Conservation (phyloP, 2,113 vertebrate species). For the Mesembrinibis cayennensis region DNA sequence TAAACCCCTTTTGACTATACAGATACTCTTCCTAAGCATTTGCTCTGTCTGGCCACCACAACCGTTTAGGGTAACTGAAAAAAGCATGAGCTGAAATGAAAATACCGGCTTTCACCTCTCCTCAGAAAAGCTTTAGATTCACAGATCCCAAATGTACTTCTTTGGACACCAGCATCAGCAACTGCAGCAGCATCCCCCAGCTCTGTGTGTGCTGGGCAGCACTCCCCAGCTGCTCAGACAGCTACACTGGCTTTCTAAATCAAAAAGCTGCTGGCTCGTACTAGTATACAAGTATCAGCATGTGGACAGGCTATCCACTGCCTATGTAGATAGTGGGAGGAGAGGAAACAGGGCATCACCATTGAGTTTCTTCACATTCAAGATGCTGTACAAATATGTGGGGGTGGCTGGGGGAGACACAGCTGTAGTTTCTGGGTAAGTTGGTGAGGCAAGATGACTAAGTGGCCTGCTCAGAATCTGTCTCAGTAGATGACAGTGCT, state of each 20-base stretch:
- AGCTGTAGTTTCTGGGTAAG: background rate
- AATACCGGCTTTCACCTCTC: background rate
- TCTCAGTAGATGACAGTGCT: background rate
- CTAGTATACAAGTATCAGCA: background rate
- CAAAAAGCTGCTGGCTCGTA: background rate
- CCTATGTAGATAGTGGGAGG: background rate
- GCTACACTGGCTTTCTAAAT: background rate
- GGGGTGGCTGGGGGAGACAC: background rate
- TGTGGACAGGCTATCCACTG: background rate
- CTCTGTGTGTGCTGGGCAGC: background rate
- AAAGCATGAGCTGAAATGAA: background rate
- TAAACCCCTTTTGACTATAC: background rate
- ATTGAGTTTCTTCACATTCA: background rate
- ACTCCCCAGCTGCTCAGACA: background rate
- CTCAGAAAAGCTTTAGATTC: background rate
- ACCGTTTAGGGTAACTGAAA: background rate
- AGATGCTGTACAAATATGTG: background rate
- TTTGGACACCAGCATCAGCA: background rate
- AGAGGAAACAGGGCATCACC: background rate
- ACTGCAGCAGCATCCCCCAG: background rate
- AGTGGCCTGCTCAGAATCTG: background rate
- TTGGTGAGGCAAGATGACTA: background rate
- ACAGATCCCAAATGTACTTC: background rate
- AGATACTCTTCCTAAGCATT: background rate
- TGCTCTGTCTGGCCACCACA: background rate